Base-by-base conservation (phyloP, 2,888 invertebrate genomes). In the Salticus scenicus region DNA sequence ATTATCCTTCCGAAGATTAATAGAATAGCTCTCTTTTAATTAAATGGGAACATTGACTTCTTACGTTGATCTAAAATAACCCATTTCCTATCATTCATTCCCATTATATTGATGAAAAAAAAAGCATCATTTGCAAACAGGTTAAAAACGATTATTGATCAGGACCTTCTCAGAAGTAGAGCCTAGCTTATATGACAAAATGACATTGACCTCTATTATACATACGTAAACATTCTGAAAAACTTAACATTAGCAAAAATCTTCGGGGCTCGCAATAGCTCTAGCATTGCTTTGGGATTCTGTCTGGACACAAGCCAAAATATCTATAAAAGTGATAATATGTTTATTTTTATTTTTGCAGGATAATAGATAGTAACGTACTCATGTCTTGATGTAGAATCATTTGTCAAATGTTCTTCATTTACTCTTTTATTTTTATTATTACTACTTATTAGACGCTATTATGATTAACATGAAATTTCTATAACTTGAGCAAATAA, bases 1-100 rank as follows among this genome's bases (percentile, higher is more conserved):
- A 47, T 47, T 47, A 17, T 47, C 42, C 42, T 2, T 14, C 17
- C 10, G 1, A 7, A 10, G 7, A 47, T 47, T 47, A 47, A 47
- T 47, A 47, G 37, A 7, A 4, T 7, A 10, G 37, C 37, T 10
- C 4, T 37, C 37, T 37, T 7, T 47, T 30, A 17, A 12, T 20
- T 73, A 80, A 80, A 69, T 74, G 73, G 74, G 80, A 80, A 73
- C 80, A 37, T 74, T 80, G 80, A 80, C 80, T 80, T 27, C 47
- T 14, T 33, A 17, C 1, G 4, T 24, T 24, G 4, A 17, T 24
- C 57, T 4, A 17, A 24, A 57, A 57, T 57, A 57, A 24, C 57
- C 57, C 5, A 24, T 1, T 57, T 57, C 57, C 57, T 1, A 57
- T 20, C 57, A 57, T 57, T 24, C 5, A 24, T 0, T 28, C n/a